These are phyloP conservation scores for Macroteleia sp. DNA, from an alignment of 2,888 invertebrate species.

Conservation along the genomic window DNA sequence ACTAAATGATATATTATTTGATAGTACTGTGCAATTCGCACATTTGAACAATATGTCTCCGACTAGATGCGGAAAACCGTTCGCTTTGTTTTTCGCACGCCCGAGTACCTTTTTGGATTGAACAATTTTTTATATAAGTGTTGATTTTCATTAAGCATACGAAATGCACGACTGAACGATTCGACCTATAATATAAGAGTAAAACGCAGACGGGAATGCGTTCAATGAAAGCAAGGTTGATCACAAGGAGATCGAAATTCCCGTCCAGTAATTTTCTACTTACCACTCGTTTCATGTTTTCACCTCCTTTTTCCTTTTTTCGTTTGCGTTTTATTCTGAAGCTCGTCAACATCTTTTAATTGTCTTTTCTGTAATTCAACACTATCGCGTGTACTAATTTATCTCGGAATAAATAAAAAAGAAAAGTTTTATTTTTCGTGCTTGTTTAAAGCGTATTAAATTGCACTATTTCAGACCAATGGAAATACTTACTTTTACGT, in stretches of 20 bases:
- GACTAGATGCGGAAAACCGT: background rate
- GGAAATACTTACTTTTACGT: no score
- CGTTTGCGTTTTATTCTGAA: no score
- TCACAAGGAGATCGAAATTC: slow-evolving; percentile 79
- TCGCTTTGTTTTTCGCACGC: background rate
- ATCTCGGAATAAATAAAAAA: no score
- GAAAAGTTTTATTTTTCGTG: no score
- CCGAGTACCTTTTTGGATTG: background rate
- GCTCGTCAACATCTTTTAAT: no score
- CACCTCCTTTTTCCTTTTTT: background rate
- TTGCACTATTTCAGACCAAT: no score
- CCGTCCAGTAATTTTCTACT: slow-evolving; percentile 74
- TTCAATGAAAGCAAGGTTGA: slow-evolving; percentile 81
- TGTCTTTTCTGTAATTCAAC: no score
- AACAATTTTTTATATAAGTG: slow-evolving; percentile 18
- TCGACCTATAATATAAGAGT: slow-evolving; percentile 34
- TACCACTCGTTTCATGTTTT: slow-evolving; percentile 64
- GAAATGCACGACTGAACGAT: slow-evolving; percentile 5
- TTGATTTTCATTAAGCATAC: slow-evolving; percentile 24
- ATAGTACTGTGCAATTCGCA: slow-evolving; percentile 16
- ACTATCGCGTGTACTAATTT: no score
- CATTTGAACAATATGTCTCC: slow-evolving; percentile 34
- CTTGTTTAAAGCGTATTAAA: no score
- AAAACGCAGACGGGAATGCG: slow-evolving; percentile 75
- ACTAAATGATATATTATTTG: slow-evolving; percentile 43